Base-by-base conservation (phyloP, 2,113 vertebrate genomes). In the Gorilla gorilla region DNA sequence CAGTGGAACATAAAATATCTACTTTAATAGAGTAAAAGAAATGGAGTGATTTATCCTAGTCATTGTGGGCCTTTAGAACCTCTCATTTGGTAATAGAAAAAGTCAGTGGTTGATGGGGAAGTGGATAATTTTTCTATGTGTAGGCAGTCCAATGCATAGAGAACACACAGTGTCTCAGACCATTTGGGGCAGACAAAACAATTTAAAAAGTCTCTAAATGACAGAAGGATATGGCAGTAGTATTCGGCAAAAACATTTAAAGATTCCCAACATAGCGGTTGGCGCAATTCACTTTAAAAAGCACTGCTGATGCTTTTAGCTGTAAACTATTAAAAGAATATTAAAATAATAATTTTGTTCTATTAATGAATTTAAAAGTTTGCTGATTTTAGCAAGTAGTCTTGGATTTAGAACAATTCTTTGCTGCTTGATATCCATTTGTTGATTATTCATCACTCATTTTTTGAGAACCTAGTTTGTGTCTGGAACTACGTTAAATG, bases 1-100 rank as follows among this genome's bases (percentile, higher is more conserved):
- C 97, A 97, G 91, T 79, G 84, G 40, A 85, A 98, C 94, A 97
- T 97, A 98, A 98, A 98, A 95, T 97, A 96, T 94, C 96, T 92
- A 75, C 96, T 48, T 52, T 96, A 97, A 97, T 81, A 96, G 75
- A 97, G 95, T 97, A 94, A 97, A 96, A 78, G 97, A 96, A 98
- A 97, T 84, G 81, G 92, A 96, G 96, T 87, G 72, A 97, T 98
- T 93, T 70, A 94, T 93, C 61, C 94, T 91, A 38, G 88, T 93
- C 98, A 96, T 97, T 93, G 88, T 96, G 86, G 89, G 10, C 76
- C 93, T 94, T 91, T 50, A 96, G 93, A 97, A 96, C 17, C 75
- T 97, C 98, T 98, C 95, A 70, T 97, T 97, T 97, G 90, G 93
- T 97, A 98, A 97, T 96, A 92, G 82, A 38, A 83, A 89, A 98